A percentile compares a stretch with the other conserved stretches of the same genome.
phyloP scores from a whole-genome alignment of 2,888 invertebrate genomes.

The Acleris literana region DNA sequence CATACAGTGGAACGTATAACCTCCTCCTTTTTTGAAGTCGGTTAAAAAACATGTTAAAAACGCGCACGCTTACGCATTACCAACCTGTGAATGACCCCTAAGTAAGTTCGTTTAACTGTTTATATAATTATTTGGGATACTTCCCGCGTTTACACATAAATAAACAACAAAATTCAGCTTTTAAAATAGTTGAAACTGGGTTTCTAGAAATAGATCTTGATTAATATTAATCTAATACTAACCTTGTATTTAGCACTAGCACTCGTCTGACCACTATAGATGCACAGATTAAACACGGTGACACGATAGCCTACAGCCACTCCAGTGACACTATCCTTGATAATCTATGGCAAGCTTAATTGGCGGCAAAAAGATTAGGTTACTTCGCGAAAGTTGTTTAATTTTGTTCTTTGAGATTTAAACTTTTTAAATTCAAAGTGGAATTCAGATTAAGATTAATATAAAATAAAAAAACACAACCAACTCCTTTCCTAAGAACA shows the following conservation, averaged over 20 bases:
- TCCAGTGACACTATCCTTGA: conserved; percentile 21
- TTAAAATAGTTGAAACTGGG: no score
- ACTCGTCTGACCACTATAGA: conserved; percentile 17
- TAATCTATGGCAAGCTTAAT: conserved; percentile 9
- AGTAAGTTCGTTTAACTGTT: no score
- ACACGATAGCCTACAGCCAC: conserved; percentile 12
- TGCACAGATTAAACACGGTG: conserved; percentile 22
- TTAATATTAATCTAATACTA: conserved; percentile 1
- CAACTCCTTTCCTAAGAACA: not conserved
- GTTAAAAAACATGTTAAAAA: no score
- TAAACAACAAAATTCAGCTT: no score
- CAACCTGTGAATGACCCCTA: no score
- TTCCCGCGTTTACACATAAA: no score
- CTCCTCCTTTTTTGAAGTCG: no score
- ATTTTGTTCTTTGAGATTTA: no score
- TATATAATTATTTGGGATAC: no score
- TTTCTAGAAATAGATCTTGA: not conserved
- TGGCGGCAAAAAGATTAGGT: conserved; percentile 3
- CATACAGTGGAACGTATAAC: no score
- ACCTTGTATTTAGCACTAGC: conserved; percentile 24
- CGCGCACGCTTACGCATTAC: no score
- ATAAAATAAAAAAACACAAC: not conserved
- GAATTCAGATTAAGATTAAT: not conserved
- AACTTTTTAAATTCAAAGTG: no score
- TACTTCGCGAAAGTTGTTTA: not conserved